Base-by-base conservation (phyloP, 2,888 invertebrate genomes). In the Pharmacophagus antenor region DNA sequence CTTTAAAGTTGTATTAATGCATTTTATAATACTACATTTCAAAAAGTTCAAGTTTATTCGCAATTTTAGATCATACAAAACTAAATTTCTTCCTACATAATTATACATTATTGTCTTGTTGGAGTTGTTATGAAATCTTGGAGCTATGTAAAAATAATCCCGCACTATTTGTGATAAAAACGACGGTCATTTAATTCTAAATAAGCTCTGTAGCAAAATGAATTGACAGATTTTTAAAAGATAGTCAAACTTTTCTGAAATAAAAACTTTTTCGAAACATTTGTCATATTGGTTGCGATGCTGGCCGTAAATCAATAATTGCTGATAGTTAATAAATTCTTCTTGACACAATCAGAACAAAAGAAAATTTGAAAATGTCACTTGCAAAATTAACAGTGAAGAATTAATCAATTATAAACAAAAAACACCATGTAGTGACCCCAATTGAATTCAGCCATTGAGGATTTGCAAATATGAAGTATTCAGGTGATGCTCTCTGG, bases 301-400 rank as follows among this genome's bases (percentile, higher is more conserved):
- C 61, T 61, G 61, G 61, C 61, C 61, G 41, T 23, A 48, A 52
- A 48, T 22, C 22, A 46, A 51, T 20, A 61, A 42, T 21, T 42
- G 56, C 56, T 56, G 27, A 27, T 22, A 25, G 42, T 44, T 4
- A 48, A 50, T 23, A 15, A 5, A 31, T 57, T 57, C 50, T 57
- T 57, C 58, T 58, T 66, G 67, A 67, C 67, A 67, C 58, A 66
- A 60, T 62, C 65, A 77, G 77, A 84, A 84, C 80, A 85, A 85
- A 83, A 80, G 80, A 85, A 80, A 65, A 68, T 73, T 65, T 69
- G 71, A 64, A 44, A 66, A 80, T 80, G 82, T 71, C 74, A 70
- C 66, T 60, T 65, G 67, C 73, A 72, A 84, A 84, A 83, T 80
- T 80, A 62, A 54, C 56, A 44, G 79, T 79, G 67, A 73, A 77